Percentiles rank a stretch among this genome's conserved stretches.
Evolutionary conservation across 2,888 invertebrate species (phyloP).

Genomic region (Thyatira batis): DNA sequence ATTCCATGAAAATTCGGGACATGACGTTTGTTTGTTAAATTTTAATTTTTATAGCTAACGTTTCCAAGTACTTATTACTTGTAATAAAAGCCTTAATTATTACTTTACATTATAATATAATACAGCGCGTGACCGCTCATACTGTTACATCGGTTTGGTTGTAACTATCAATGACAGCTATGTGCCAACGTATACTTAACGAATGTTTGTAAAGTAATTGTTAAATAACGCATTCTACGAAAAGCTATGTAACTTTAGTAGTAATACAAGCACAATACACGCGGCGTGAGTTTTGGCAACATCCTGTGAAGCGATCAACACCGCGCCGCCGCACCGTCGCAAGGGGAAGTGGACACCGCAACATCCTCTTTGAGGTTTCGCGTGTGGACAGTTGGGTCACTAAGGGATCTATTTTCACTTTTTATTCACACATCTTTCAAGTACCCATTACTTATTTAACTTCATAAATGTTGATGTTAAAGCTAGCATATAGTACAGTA

Average conservation of each 20-base stretch:
- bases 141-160: too few species aligned
- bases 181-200: constrained; percentile 5
- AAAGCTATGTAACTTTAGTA: constrained; percentile 47
- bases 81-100: background rate
- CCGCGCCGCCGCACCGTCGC: constrained; percentile 7
- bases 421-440: constrained; percentile 27
- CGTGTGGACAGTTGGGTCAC: constrained; percentile 21
- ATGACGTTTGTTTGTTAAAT: too few species aligned
- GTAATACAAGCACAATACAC: constrained; percentile 50
- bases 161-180: too few species aligned
- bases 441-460: too few species aligned
- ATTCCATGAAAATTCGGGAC: too few species aligned
- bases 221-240: constrained; percentile 55
- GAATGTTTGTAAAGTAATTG: constrained; percentile 42
- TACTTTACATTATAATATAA: constrained; percentile 1
- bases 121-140: background rate
- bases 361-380: constrained; percentile 62
- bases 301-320: constrained; percentile 71
- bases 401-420: constrained; percentile 20
- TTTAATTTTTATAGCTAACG: too few species aligned
- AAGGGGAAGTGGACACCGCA: constrained; percentile 76
- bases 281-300: constrained; percentile 71
- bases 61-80: background rate
- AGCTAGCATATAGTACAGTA: too few species aligned
- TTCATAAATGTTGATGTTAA: too few species aligned